phyloP scores from a whole-genome alignment of 2,888 invertebrate genomes.

The Acronicta aceris region DNA sequence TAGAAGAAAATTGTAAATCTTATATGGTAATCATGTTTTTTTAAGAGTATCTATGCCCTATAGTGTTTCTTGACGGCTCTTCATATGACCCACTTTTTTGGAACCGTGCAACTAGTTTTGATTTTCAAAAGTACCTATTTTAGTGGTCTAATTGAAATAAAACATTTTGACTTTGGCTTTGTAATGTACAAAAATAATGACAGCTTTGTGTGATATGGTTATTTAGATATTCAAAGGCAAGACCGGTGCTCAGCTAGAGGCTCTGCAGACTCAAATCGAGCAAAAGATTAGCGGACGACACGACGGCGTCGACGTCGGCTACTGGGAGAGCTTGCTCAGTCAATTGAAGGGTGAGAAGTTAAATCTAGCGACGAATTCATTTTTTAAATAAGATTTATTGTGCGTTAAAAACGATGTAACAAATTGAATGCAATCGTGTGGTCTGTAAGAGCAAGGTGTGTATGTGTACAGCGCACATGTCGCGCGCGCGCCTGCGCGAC shows the following conservation, averaged over 20 bases:
- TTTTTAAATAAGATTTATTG: too few relatives aligned
- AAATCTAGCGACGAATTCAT: background rate
- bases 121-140: too few relatives aligned
- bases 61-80: too few relatives aligned
- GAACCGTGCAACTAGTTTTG: too few relatives aligned
- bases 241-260: conserved; percentile 95
- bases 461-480: conserved; percentile 94
- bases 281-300: conserved; percentile 94
- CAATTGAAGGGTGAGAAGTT: conserved; percentile 93
- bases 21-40: too few relatives aligned
- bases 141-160: too few relatives aligned
- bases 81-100: too few relatives aligned
- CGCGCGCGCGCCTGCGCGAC: conserved; percentile 96
- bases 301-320: conserved; percentile 98
- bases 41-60: too few relatives aligned
- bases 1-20: too few relatives aligned
- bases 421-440: background rate
- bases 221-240: conserved; percentile 96
- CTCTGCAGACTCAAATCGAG: conserved; percentile 95
- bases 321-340: conserved; percentile 99
- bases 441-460: background rate
- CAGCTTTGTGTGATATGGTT: background rate
- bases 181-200: too few relatives aligned
- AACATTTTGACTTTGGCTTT: too few relatives aligned
- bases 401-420: too few relatives aligned